A percentile compares a stretch with the other conserved stretches of the same genome.
Evolutionary conservation across 2,797 vertebrate genomes (phyloP).

Genomic region (Clarias platycephalus): DNA sequence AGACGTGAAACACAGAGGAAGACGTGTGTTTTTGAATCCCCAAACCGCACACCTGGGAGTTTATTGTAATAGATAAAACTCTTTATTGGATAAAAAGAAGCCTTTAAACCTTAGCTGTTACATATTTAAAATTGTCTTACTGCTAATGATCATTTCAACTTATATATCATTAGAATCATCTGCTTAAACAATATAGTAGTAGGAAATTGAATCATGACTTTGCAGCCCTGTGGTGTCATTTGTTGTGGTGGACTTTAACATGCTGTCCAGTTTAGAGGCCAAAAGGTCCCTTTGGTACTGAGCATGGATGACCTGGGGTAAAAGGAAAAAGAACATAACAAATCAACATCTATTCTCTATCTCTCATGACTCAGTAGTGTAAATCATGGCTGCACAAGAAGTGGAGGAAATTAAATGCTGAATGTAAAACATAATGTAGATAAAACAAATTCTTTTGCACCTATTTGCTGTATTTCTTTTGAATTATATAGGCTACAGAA

Average conservation of each 20-base stretch:
- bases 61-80: too few species aligned
- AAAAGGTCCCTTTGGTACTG: slow-evolving; percentile 92
- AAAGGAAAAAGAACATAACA: neutral
- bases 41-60: too few species aligned
- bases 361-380: neutral
- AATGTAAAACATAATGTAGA: neutral
- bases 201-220: too few species aligned
- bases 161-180: too few species aligned
- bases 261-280: slow-evolving; percentile 88
- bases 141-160: too few species aligned
- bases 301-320: slow-evolving; percentile 82
- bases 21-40: too few species aligned
- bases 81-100: too few species aligned
- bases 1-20: too few species aligned
- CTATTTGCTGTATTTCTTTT: neutral
- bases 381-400: neutral
- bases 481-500: neutral
- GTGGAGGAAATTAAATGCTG: neutral
- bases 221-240: too few species aligned
- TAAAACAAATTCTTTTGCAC: neutral
- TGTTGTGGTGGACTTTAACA: slow-evolving; percentile 82
- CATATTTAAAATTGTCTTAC: too few species aligned
- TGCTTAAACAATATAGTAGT: too few species aligned
- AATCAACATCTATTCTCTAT: neutral
- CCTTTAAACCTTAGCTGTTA: too few species aligned